Percentiles rank a stretch among this genome's conserved stretches.
These are phyloP conservation scores for Melieria crassipennis DNA, from an alignment of 2,888 invertebrate species.

Conservation along the genomic window DNA sequence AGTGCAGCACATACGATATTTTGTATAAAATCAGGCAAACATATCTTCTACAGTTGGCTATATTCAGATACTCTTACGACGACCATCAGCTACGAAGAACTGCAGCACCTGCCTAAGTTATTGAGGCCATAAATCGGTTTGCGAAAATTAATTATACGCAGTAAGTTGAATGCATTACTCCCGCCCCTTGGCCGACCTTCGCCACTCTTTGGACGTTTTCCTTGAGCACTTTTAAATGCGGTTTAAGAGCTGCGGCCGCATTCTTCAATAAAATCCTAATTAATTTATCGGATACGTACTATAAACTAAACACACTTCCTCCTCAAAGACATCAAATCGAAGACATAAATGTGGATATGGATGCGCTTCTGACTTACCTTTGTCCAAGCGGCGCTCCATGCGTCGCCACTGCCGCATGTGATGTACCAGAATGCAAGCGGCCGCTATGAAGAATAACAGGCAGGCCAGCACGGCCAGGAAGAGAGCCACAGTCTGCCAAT, in stretches of 20 bases:
- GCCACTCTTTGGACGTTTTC: neutral
- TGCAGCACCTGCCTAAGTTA: neutral
- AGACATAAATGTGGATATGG: too few species aligned
- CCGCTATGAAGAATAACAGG: slow-evolving; percentile 81
- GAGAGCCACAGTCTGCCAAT: slow-evolving; percentile 79
- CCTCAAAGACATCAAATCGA: too few species aligned
- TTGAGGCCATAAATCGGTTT: slow-evolving; percentile 7
- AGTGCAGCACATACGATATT: too few species aligned
- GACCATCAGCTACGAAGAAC: too few species aligned
- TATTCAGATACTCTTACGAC: too few species aligned
- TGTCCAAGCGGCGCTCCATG: slow-evolving; percentile 80
- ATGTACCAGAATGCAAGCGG: slow-evolving; percentile 78
- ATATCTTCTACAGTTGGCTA: too few species aligned
- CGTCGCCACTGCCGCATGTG: slow-evolving; percentile 83
- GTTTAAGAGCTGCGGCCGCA: neutral
- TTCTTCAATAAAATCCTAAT: too few species aligned
- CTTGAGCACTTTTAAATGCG: neutral
- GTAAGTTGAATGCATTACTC: neutral
- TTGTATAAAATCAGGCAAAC: too few species aligned
- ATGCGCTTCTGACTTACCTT: slow-evolving; percentile 70
- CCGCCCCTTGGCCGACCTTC: too few species aligned
- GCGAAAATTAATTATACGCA: slow-evolving; percentile 14
- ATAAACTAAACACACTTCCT: too few species aligned
- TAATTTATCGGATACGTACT: too few species aligned
- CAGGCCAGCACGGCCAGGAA: slow-evolving; percentile 80